Evolutionary conservation across 2,113 vertebrate species (phyloP), one percentile per base, ranked within the genome.

Genomic region (Cephalopholis sonnerati): DNA sequence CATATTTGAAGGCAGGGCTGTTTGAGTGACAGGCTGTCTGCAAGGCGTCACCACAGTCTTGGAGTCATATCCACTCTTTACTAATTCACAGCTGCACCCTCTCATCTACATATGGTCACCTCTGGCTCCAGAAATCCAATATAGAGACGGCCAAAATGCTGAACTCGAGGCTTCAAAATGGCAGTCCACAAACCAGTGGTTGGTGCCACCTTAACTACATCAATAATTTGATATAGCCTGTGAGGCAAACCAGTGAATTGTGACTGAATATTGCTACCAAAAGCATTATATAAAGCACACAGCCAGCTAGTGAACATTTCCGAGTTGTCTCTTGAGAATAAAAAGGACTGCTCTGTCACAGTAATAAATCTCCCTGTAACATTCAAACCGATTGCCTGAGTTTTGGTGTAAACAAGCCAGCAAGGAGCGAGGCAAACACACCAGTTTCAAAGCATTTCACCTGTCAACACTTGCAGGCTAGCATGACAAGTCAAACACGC

Each of bases 311-410:
- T n/a, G 13, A 81, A 53, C 27, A 62, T 81, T 68, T 82, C 20
- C 61, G 18, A 57, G n/a, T 15, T 27, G 22, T 74, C 68, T 82
- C 74, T 2, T 25, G 51, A 59, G 68, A 67, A 57, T 32, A 29
- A 64, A 82, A 81, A 67, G 16, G 24, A 61, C 15, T n/a, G 41
- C 39, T 50, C 17, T 57, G 54, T 68, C 70, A 46, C 44, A 36
- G 75, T 44, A 62, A 89, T 81, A 82, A 68, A 54, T 84, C 59
- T 77, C 48, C 25, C 73, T 2, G 41, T 84, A 82, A 78, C 82
- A 84, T 79, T 82, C 3, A 15, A 57, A 58, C 15, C 69, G 29
- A 41, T 66, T 51, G 48, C n/a, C 59, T 74, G 55, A 61, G 27
- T 74, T 83, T 66, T 78, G 59, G 65, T 58, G 2, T 78, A 85